A percentile compares a stretch with the other conserved stretches of the same genome.
These are phyloP conservation scores for Solea solea DNA, from an alignment of 2,113 vertebrate species.

Conservation along the genomic window DNA sequence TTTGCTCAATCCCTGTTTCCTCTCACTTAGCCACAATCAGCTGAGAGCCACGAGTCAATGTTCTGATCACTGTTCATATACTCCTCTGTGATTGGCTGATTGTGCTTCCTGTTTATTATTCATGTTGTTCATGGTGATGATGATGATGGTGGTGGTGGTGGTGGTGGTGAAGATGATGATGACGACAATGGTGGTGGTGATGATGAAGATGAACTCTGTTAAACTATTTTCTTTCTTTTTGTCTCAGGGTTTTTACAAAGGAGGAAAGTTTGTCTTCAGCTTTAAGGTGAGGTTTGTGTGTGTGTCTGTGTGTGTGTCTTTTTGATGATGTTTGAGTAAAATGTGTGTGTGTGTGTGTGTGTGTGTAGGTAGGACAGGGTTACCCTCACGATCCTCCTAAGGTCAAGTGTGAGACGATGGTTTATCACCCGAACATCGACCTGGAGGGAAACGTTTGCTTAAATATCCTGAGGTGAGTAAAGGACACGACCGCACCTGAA, in stretches of 20 bases:
- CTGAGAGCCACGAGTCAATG: too few relatives aligned
- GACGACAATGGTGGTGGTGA: neutral
- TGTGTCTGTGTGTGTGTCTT: neutral
- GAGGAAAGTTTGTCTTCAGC: conserved; percentile 95
- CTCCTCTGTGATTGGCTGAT: too few relatives aligned
- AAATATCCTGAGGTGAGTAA: conserved; percentile 90
- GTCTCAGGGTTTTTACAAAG: conserved; percentile 92
- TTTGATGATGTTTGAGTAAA: neutral
- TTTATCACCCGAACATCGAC: conserved; percentile 98
- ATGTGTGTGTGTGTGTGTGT: conserved; percentile 14
- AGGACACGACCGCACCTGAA: too few relatives aligned
- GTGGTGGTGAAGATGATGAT: too few relatives aligned
- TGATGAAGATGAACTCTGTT: neutral
- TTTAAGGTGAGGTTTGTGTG: conserved; percentile 89
- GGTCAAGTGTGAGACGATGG: conserved; percentile 98
- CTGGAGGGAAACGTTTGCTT: conserved; percentile 98
- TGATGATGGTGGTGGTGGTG: too few relatives aligned
- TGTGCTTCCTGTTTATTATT: too few relatives aligned
- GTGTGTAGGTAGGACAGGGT: conserved; percentile 91
- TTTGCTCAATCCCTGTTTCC: neutral
- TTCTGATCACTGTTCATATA: neutral
- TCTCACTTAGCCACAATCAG: neutral
- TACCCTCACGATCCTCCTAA: conserved; percentile 97
- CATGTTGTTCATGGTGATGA: too few relatives aligned
- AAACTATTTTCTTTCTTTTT: conserved; percentile 11